phyloP scores from a whole-genome alignment of 1,140 invertebrate genomes.

The Diploscapter pachys region DNA sequence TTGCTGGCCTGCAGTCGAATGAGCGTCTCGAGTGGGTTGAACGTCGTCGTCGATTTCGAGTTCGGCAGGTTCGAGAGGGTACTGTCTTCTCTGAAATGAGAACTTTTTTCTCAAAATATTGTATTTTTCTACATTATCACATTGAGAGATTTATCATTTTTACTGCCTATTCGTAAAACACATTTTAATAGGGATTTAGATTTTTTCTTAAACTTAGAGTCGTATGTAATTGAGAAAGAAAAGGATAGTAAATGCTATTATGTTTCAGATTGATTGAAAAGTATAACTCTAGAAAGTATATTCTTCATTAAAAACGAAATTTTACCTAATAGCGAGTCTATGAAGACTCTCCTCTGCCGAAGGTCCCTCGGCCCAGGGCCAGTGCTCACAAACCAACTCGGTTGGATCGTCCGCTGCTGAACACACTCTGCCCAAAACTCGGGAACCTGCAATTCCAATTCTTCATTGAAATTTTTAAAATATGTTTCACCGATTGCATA shows the following conservation, averaged over 20 bases:
- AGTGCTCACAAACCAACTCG: conserved; percentile 34
- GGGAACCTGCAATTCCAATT: conserved; percentile 27
- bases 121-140: not conserved
- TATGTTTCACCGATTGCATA: no score
- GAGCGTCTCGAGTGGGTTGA: conserved; percentile 35
- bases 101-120: not conserved
- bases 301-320: not conserved
- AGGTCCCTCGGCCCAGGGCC: conserved; percentile 34
- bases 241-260: no score
- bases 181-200: not conserved
- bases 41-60: conserved; percentile 13
- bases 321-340: conserved; percentile 32
- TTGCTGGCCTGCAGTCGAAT: conserved; percentile 32
- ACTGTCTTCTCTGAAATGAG: no score
- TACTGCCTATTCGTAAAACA: not conserved
- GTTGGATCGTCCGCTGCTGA: conserved; percentile 32
- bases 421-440: conserved; percentile 22
- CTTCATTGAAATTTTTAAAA: no score
- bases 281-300: no score
- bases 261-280: no score
- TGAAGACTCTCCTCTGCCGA: conserved; percentile 32
- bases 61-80: no score
- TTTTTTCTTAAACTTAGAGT: not conserved
- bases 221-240: no score
- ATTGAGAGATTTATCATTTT: no score